Evolutionary conservation across 2,888 invertebrate genomes (phyloP), one percentile per base, ranked within the genome.

Genomic region (Patella pellucida): DNA sequence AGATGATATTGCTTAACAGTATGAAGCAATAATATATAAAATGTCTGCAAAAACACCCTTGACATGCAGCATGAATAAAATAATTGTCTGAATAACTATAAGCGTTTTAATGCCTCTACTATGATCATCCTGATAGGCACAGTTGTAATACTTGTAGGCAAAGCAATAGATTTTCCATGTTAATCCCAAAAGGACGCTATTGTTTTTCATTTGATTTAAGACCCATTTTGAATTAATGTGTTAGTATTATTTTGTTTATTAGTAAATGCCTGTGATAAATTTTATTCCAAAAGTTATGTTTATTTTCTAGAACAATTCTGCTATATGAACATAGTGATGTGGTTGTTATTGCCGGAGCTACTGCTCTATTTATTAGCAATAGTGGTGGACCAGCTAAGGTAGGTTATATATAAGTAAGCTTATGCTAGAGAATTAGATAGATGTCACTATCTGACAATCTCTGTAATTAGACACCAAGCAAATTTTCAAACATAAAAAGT

Each of bases 251-350:
- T 16, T 11, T 41, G 3, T 5, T 0, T 71, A 71, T 50, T 52
- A 16, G 31, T 71, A 23, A 71, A 23, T 71, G 31, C n/a, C 12
- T 56, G 9, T 69, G n/a, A 19, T 31, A 52, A 52, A 19, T 23
- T 52, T 19, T 3, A n/a, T 19, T 71, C 19, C 3, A n/a, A 12
- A 71, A 4, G 52, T 15, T n/a, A 16, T 62, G 68, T 51, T 5
- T 70, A 2, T 73, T 81, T 62, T 62, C 11, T 86, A 90, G 87
- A 81, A 89, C 92, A 2, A 87, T 92, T 62, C 86, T 93, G 41
- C 85, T 93, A 69, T 92, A 90, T 85, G 92, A 93, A 81, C 92
- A 93, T 79, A 91, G 90, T 83, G 91, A 92, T 73, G 79, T 92
- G 51, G 91, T 92, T 1, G 85, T 93, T 3, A 85, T 92, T 68